Evolutionary conservation across 2,797 vertebrate genomes (phyloP).

Genomic region (Gobio occitaniae): DNA sequence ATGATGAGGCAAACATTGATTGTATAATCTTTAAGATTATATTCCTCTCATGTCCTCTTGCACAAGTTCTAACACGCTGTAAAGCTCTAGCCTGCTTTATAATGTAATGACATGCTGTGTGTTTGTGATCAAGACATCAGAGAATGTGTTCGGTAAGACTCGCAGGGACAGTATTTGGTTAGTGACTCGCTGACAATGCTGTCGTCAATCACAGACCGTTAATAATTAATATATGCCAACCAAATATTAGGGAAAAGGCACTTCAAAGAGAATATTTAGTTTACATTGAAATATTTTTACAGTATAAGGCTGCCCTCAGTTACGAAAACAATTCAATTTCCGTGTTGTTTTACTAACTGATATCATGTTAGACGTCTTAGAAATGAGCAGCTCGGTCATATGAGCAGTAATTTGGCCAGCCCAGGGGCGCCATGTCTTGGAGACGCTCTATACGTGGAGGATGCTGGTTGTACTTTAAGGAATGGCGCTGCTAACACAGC

Average conservation of each 20-base stretch:
- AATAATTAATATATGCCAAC: conserved; percentile 18
- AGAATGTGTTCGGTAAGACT: neutral
- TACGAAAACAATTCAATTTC: conserved; percentile 12
- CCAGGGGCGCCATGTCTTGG: conserved; percentile 49
- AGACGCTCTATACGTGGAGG: conserved; percentile 13
- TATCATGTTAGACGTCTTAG: neutral
- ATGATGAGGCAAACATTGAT: conserved; percentile 16
- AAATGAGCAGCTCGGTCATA: conserved; percentile 64
- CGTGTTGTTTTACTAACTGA: conserved; percentile 26
- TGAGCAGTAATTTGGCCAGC: conserved; percentile 65
- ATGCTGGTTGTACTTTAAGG: conserved; percentile 16
- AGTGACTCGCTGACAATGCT: neutral
- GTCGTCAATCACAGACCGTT: neutral
- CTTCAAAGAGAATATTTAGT: neutral
- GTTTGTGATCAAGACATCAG: neutral
- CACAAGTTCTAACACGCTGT: neutral
- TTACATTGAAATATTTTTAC: neutral
- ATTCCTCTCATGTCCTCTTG: neutral
- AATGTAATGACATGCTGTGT: neutral
- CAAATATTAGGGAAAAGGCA: neutral
- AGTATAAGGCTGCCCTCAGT: neutral
- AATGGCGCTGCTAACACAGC: conserved; percentile 44
- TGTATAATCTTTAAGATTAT: conserved; percentile 8
- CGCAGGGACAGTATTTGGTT: neutral
- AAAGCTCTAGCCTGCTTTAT: neutral